These are phyloP conservation scores for Vimba vimba DNA, from an alignment of 2,113 vertebrate genomes.

Conservation along the genomic window DNA sequence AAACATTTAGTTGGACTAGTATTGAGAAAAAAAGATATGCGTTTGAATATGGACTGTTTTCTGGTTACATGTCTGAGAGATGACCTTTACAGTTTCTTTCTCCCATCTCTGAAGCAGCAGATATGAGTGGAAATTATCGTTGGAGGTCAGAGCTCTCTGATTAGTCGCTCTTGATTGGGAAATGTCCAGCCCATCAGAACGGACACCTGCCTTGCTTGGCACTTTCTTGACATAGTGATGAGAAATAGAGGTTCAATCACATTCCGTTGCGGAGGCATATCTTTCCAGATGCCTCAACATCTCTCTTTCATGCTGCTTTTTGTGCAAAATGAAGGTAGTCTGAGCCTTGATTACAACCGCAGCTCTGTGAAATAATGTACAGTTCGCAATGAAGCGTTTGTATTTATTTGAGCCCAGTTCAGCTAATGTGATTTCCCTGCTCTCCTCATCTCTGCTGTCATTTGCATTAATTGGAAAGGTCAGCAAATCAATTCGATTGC, in stretches of 20 bases:
- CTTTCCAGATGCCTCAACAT: neutral
- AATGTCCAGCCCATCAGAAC: neutral
- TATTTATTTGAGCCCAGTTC: conserved; percentile 26
- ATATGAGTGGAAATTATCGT: neutral
- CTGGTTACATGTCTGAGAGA: neutral
- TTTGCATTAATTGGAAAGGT: conserved; percentile 65
- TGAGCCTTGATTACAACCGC: conserved; percentile 18
- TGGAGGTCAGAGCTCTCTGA: conserved; percentile 24
- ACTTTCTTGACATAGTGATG: conserved; percentile 14
- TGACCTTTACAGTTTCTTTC: neutral
- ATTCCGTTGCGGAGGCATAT: neutral
- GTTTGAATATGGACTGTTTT: neutral
- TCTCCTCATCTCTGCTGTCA: conserved; percentile 57
- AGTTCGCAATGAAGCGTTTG: conserved; percentile 26
- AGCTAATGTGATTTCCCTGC: conserved; percentile 55
- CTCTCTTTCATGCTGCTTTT: neutral
- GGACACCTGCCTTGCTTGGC: neutral
- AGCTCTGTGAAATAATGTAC: conserved; percentile 25
- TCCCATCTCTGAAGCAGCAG: neutral
- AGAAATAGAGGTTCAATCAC: neutral
- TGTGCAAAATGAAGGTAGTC: neutral
- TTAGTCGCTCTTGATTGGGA: conserved; percentile 1
- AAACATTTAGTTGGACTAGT: neutral
- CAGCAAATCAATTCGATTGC: conserved; percentile 62
- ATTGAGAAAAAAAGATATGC: neutral